Evolutionary conservation across 2,113 vertebrate genomes (phyloP).

Genomic region (Rhinolophus ferrumequinum): DNA sequence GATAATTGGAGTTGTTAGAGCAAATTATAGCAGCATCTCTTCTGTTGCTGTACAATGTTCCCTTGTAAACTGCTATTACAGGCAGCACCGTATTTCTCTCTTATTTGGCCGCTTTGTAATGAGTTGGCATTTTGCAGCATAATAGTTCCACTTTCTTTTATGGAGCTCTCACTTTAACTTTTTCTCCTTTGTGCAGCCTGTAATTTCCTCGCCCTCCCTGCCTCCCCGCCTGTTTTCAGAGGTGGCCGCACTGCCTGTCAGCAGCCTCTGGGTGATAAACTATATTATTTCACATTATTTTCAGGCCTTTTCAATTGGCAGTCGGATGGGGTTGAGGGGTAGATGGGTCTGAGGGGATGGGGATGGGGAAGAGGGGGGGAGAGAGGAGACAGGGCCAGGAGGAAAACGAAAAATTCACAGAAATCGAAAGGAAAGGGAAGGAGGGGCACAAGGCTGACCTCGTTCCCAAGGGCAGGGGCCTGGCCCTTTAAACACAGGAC

Average conservation of each 20-base stretch:
- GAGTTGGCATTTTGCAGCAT: constrained; percentile 95
- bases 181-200: constrained; percentile 96
- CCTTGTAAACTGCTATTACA: constrained; percentile 98
- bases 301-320: constrained; percentile 87
- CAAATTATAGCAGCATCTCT: constrained; percentile 99
- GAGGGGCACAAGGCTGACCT: not conserved
- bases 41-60: constrained; percentile 98
- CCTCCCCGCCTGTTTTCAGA: constrained; percentile 87
- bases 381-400: constrained; percentile 59
- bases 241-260: constrained; percentile 85
- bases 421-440: constrained; percentile 2
- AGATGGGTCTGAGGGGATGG: constrained; percentile 77
- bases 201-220: constrained; percentile 92
- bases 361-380: not conserved
- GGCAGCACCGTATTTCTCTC: constrained; percentile 92
- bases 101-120: constrained; percentile 93
- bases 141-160: constrained; percentile 98
- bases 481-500: constrained; percentile 27
- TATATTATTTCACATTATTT: constrained; percentile 90
- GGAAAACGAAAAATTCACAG: constrained; percentile 54
- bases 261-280: constrained; percentile 88
- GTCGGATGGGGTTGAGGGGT: constrained; percentile 76
- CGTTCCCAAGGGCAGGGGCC: not conserved
- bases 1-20: constrained; percentile 99
- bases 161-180: constrained; percentile 94